Conservation (phyloP, 37 sponge, comb jelly and placozoan species). For the Amphimedon queenslandica region DNA sequence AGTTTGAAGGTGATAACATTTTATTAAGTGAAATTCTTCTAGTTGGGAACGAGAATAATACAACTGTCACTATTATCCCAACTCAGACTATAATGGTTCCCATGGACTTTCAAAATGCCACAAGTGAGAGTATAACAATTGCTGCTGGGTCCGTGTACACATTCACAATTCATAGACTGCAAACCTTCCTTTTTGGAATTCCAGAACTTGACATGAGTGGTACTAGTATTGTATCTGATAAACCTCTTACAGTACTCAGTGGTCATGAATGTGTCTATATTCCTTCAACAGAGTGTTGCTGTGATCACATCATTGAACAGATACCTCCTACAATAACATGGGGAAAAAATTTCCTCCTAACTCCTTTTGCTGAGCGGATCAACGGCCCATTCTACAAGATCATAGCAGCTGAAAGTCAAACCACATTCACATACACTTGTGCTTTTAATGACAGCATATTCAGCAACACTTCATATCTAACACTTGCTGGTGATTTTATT, state of each 20-base stretch:
- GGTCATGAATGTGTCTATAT: constrained; percentile 2
- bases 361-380: neutral
- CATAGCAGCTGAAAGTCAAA: neutral
- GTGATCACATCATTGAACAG: constrained; percentile 2
- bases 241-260: constrained; percentile 6
- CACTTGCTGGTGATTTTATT: neutral
- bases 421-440: neutral
- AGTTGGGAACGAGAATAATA: neutral
- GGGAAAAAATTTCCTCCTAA: neutral
- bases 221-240: neutral
- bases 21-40: neutral
- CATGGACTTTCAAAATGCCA: neutral
- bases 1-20: neutral
- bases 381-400: neutral
- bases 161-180: neutral
- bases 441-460: neutral
- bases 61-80: neutral
- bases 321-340: constrained; percentile 3
- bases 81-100: neutral
- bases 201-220: neutral
- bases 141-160: neutral
- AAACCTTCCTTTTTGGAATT: neutral
- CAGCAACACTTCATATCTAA: neutral
- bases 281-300: neutral
- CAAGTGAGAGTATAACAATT: neutral